phyloP scores from a whole-genome alignment of 2,888 invertebrate species.

The Ormyrus labotus region DNA sequence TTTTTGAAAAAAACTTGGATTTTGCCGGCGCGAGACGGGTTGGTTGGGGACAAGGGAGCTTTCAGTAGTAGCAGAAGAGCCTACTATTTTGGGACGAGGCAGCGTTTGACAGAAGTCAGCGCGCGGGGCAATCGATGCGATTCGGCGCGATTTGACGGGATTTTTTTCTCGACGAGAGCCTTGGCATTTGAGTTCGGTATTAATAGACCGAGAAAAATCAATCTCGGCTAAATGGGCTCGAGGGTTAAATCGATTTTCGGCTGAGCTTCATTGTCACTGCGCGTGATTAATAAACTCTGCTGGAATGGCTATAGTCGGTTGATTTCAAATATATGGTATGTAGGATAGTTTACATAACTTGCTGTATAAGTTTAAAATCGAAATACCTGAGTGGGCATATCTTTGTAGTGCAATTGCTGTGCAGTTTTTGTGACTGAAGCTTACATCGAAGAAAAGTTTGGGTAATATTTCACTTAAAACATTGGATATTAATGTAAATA shows the following conservation, averaged over 20 bases:
- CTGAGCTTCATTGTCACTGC: slow-evolving; percentile 7
- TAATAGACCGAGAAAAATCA: slow-evolving; percentile 67
- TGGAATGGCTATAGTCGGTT: not conserved
- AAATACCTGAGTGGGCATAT: not conserved
- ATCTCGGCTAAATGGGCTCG: slow-evolving; percentile 54
- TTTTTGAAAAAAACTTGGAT: not conserved
- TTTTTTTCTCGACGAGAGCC: not conserved
- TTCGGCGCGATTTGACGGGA: slow-evolving; percentile 15
- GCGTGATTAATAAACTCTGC: not conserved
- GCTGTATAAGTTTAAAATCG: not conserved
- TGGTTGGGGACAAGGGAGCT: too few species aligned
- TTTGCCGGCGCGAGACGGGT: too few species aligned
- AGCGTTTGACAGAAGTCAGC: not conserved
- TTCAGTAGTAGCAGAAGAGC: not conserved
- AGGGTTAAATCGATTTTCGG: slow-evolving; percentile 57
- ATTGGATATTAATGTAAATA: too few species aligned
- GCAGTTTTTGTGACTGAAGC: too few species aligned
- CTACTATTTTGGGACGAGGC: not conserved
- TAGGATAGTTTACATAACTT: not conserved
- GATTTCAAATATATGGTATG: not conserved
- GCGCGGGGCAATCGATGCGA: not conserved
- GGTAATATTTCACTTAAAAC: too few species aligned
- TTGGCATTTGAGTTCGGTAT: slow-evolving; percentile 61
- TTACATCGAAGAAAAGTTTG: too few species aligned
- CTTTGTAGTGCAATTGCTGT: not conserved